Evolutionary conservation across 2,888 invertebrate genomes (phyloP).

Genomic region (Aspidapion aeneum): DNA sequence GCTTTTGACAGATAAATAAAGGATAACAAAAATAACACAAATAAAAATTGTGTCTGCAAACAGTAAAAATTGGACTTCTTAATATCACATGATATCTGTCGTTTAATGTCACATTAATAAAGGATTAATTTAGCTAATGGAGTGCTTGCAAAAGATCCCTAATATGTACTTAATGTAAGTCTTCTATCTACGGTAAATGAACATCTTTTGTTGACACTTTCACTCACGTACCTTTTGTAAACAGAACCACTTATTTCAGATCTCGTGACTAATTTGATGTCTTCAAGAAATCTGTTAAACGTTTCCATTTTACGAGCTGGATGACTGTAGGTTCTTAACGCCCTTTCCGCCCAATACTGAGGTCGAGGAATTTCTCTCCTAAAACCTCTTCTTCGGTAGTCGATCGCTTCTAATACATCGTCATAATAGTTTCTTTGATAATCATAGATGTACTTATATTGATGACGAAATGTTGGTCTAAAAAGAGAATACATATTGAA

Average conservation of each 20-base stretch:
- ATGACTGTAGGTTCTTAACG: conserved; percentile 58
- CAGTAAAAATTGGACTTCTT: no score
- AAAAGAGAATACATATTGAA: background rate
- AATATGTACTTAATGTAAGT: no score
- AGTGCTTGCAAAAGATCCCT: no score
- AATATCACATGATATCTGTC: no score
- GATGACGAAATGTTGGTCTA: conserved; percentile 44
- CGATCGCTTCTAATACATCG: conserved; percentile 73
- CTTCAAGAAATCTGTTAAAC: conserved; percentile 33
- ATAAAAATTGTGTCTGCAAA: no score
- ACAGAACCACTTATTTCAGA: conserved; percentile 62
- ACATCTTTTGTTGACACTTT: conserved; percentile 68
- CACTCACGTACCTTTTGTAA: conserved; percentile 61
- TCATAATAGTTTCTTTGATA: conserved; percentile 79
- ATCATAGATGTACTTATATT: conserved; percentile 75
- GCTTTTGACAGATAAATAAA: no score
- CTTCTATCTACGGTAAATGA: no score
- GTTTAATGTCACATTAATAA: no score
- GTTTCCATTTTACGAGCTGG: conserved; percentile 39
- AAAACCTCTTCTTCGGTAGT: conserved; percentile 63
- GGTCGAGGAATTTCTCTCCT: conserved; percentile 64
- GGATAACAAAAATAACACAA: no score
- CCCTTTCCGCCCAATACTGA: conserved; percentile 79
- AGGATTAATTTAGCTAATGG: no score
- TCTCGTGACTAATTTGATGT: conserved; percentile 51